These are phyloP conservation scores for Falco peregrinus DNA, from an alignment of 2,797 vertebrate species.

Conservation along the genomic window DNA sequence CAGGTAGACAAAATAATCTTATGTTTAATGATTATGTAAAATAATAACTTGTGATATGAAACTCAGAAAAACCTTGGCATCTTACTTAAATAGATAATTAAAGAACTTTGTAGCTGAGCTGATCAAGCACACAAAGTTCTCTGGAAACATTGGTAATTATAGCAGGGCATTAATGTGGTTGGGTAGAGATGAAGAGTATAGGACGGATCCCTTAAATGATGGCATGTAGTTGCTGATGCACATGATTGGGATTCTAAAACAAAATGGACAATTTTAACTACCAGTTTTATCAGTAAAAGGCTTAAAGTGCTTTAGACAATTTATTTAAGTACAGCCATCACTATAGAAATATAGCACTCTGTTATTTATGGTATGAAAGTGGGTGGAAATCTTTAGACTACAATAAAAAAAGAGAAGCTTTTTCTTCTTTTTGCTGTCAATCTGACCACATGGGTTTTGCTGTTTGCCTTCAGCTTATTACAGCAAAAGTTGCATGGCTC, in stretches of 20 bases:
- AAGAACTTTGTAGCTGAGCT: neutral
- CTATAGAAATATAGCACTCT: neutral
- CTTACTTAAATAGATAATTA: neutral
- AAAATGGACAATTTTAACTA: slow-evolving; percentile 13
- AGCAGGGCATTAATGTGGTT: neutral
- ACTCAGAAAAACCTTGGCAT: neutral
- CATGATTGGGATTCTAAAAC: slow-evolving; percentile 1
- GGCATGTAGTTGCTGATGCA: neutral
- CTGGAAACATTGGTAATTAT: neutral
- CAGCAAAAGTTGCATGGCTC: neutral
- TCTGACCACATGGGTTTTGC: neutral
- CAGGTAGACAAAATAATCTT: neutral
- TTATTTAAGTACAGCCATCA: neutral
- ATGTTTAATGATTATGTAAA: neutral
- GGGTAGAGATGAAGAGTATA: neutral
- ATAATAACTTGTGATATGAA: neutral
- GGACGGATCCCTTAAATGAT: neutral
- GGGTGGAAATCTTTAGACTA: slow-evolving; percentile 1
- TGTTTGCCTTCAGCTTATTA: neutral
- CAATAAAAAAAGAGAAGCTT: neutral
- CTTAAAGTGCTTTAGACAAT: slow-evolving; percentile 30
- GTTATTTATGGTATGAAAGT: neutral
- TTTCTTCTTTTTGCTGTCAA: neutral
- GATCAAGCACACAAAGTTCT: neutral
- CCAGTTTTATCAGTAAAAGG: slow-evolving; percentile 12